phyloP scores from a whole-genome alignment of 2,888 invertebrate species.

The Dynastes tityus region DNA sequence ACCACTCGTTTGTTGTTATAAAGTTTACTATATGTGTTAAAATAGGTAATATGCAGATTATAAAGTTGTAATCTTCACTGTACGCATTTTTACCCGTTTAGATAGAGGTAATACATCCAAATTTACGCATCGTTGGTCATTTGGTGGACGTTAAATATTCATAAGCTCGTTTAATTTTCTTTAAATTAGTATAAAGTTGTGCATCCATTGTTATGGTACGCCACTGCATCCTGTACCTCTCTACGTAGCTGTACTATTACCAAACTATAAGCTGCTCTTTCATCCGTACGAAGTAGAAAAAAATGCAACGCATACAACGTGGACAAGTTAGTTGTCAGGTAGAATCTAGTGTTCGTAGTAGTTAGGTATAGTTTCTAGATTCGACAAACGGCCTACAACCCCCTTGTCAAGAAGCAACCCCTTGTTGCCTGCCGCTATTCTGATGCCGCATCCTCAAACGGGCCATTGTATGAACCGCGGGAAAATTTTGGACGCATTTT shows the following conservation, averaged over 20 bases:
- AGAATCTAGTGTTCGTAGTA: slow-evolving; percentile 8
- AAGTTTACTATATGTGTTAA: no score
- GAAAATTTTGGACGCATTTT: slow-evolving; percentile 51
- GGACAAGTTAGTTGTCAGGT: slow-evolving; percentile 49
- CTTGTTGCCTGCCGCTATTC: slow-evolving; percentile 49
- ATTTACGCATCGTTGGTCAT: background rate
- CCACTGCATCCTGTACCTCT: slow-evolving; percentile 51
- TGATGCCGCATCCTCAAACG: slow-evolving; percentile 56
- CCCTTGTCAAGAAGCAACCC: slow-evolving; percentile 56
- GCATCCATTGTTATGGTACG: slow-evolving; percentile 47
- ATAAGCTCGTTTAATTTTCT: slow-evolving; percentile 18
- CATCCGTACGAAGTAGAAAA: slow-evolving; percentile 27
- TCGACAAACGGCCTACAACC: slow-evolving; percentile 56
- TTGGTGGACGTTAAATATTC: slow-evolving; percentile 1
- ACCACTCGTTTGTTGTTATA: no score
- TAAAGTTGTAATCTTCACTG: no score
- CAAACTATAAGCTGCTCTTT: background rate
- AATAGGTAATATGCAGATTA: no score
- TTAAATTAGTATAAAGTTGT: slow-evolving; percentile 30
- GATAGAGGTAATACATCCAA: background rate
- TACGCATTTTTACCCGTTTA: no score
- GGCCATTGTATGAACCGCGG: slow-evolving; percentile 58
- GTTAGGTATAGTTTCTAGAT: slow-evolving; percentile 46
- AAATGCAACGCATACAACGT: slow-evolving; percentile 9
- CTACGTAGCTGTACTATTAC: slow-evolving; percentile 12